Base-by-base conservation (phyloP, 23 tunicate species). In the Botrylloides violaceus region DNA sequence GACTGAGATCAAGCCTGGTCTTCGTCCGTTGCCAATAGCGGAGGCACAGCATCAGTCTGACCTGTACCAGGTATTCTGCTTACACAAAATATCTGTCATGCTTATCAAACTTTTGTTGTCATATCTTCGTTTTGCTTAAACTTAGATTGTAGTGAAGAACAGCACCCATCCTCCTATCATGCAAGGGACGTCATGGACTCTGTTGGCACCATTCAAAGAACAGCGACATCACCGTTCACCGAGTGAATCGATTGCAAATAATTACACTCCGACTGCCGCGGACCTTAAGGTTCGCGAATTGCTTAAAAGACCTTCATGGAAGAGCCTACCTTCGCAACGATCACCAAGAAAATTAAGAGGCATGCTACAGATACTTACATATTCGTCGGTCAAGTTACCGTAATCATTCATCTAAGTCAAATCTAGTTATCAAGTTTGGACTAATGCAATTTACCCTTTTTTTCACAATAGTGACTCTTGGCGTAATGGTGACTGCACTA, bases 131-230 rank as follows among this genome's bases (percentile, higher is more conserved):
- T 35, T 19, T 2, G 12, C 21, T 43, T 35, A 23, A 0, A 49
- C 37, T 34, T 64, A 88, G 96, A 43, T 82, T 72, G 88, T 88
- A 19, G 48, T 77, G 38, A 80, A 63, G 65, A 88, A 88, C 84
- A 88, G 88, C 64, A 36, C 47, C 29, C 96, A 88, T 64, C 96
- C 96, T 21, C 96, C 96, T 4, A 82, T 88, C n/a, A 88, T 88
- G 96, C 96, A 88, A 71, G 83, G 84, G 0, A 77, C 66, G 88
- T 78, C 84, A 7, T 88, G 96, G 96, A 88, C 96, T 29, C 47
- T 77, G 1, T 68, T 88, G 2, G 77, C 96, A 3, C 96, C 96
- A 1, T 88, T 71, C 34, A 88, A 88, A 58, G 96, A 88, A 64
- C 77, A 81, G 48, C 70, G 88, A 20, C 84, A 88, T 34, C 80